Conservation (phyloP, 1,140 invertebrate species). For the Paraescarpia echinospica region DNA sequence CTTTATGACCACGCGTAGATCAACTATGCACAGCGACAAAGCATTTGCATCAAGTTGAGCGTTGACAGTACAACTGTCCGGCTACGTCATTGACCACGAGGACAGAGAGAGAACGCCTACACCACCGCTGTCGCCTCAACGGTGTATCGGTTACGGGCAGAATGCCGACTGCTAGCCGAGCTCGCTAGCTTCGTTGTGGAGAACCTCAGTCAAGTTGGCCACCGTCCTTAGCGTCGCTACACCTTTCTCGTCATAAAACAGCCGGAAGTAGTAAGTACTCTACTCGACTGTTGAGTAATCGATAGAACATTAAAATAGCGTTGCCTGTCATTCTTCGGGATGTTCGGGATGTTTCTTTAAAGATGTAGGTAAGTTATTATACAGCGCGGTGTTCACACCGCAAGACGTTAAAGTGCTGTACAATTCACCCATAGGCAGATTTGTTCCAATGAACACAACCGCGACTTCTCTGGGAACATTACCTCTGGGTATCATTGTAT, state of each 20-base stretch:
- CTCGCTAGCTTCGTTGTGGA: neutral
- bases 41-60: neutral
- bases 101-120: neutral
- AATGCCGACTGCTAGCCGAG: neutral
- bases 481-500: neutral
- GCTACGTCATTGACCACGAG: neutral
- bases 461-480: too few species aligned
- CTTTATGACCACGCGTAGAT: neutral
- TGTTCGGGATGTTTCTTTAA: neutral
- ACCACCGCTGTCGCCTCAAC: neutral
- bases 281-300: neutral
- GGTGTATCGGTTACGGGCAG: neutral
- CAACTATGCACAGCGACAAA: neutral
- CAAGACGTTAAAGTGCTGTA: too few species aligned
- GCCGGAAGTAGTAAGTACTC: neutral
- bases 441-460: too few species aligned
- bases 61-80: neutral
- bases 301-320: neutral
- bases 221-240: too few species aligned
- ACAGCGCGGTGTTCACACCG: too few species aligned
- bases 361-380: too few species aligned
- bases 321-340: neutral
- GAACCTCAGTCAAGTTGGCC: neutral
- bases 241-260: neutral
- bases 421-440: too few species aligned